Percentiles rank a stretch among this genome's conserved stretches.
Evolutionary conservation across 2,888 invertebrate genomes (phyloP).

Genomic region (Chloromyia formosa): DNA sequence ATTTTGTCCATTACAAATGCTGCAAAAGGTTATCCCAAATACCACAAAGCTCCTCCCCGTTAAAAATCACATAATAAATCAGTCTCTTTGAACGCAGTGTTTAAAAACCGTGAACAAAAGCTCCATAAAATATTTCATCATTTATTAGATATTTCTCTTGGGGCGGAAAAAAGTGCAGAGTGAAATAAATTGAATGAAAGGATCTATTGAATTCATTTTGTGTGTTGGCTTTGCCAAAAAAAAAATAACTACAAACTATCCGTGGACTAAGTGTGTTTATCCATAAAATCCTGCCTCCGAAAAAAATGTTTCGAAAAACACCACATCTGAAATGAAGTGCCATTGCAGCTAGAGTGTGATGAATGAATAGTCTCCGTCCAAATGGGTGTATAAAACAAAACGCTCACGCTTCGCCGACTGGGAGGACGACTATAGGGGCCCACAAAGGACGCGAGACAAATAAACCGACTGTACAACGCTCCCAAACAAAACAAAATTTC

Average conservation of each 20-base stretch:
- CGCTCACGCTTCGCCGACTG: neutral
- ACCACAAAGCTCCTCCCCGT: no score
- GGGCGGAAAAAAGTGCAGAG: neutral
- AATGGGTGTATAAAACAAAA: neutral
- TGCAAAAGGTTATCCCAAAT: no score
- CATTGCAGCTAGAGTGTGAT: neutral
- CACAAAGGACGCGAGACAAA: no score
- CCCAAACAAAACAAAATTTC: neutral
- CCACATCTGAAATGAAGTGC: neutral
- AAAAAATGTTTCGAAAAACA: neutral
- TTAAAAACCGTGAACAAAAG: slow-evolving; percentile 8
- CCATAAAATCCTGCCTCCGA: neutral
- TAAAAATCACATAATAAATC: no score
- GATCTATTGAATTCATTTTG: slow-evolving; percentile 22
- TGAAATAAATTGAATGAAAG: slow-evolving; percentile 28
- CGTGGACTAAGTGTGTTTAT: neutral
- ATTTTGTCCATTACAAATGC: no score
- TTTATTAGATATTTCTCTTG: no score
- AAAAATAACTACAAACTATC: neutral
- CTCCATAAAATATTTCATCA: slow-evolving; percentile 6
- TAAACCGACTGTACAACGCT: neutral
- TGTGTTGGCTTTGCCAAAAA: slow-evolving; percentile 8
- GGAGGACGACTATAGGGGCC: no score
- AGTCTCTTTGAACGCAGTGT: no score
- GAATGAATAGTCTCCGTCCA: neutral